Conservation (phyloP, 2,888 invertebrate genomes). For the Sympetrum striolatum region DNA sequence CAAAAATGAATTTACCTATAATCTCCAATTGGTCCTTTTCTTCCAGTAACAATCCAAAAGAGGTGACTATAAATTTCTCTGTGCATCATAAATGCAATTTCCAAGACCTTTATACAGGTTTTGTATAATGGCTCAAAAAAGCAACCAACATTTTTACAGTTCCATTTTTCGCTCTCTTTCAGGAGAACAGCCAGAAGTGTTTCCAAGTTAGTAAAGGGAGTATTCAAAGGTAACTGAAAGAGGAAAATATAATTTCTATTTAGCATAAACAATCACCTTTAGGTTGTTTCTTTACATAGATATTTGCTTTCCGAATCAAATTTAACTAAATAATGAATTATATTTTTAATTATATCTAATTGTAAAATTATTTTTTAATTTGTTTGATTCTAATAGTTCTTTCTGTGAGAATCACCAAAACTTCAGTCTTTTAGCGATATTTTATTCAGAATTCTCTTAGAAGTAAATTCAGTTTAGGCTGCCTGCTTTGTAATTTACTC, state of each 20-base stretch:
- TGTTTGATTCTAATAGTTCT: too few species aligned
- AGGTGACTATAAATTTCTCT: background rate
- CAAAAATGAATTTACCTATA: background rate
- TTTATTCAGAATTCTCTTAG: too few species aligned
- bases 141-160: background rate
- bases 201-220: background rate
- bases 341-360: too few species aligned
- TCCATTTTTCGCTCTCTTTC: background rate
- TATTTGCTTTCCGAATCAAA: too few species aligned
- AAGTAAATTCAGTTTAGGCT: too few species aligned
- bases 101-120: background rate
- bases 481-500: background rate
- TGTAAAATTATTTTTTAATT: too few species aligned
- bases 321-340: too few species aligned
- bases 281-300: background rate
- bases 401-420: too few species aligned
- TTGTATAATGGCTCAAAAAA: background rate
- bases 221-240: background rate
- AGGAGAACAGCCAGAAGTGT: background rate
- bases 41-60: conserved; percentile 29
- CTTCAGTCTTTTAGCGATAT: too few species aligned
- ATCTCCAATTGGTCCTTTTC: background rate
- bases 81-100: background rate
- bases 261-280: background rate
- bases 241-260: background rate